phyloP scores from a whole-genome alignment of 2,113 vertebrate species.

The Pipra filicauda region DNA sequence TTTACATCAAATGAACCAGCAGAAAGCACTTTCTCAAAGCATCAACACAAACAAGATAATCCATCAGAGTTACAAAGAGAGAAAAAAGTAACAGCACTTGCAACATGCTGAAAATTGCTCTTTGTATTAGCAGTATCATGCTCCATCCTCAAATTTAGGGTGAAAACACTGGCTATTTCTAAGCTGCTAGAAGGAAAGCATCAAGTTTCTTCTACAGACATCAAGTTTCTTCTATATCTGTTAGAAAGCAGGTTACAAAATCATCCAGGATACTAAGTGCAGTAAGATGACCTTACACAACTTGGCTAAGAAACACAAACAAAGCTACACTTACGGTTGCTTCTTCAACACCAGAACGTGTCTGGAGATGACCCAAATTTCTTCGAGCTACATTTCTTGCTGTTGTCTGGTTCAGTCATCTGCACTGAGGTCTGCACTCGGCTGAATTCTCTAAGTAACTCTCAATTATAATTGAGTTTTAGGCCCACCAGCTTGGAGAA shows the following conservation, averaged over 20 bases:
- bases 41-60: background rate
- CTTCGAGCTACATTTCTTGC: background rate
- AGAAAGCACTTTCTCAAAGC: background rate
- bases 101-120: background rate
- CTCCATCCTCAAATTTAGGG: background rate
- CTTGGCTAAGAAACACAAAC: background rate
- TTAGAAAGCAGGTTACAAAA: constrained; percentile 17
- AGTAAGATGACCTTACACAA: constrained; percentile 11
- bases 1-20: background rate
- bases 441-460: background rate
- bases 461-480: background rate
- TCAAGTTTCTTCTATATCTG: background rate
- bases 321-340: background rate
- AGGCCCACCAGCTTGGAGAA: background rate
- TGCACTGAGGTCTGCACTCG: background rate
- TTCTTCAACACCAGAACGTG: background rate
- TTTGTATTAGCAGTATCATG: background rate
- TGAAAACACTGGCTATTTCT: background rate
- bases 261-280: background rate
- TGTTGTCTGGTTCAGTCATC: background rate
- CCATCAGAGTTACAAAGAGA: background rate
- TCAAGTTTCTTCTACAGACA: too few relatives aligned
- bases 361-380: background rate
- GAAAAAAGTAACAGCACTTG: background rate
- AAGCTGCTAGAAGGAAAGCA: background rate